A percentile compares a stretch with the other conserved stretches of the same genome.
Conservation (phyloP, 2,113 vertebrate species). For the Phyllostomus hastatus region DNA sequence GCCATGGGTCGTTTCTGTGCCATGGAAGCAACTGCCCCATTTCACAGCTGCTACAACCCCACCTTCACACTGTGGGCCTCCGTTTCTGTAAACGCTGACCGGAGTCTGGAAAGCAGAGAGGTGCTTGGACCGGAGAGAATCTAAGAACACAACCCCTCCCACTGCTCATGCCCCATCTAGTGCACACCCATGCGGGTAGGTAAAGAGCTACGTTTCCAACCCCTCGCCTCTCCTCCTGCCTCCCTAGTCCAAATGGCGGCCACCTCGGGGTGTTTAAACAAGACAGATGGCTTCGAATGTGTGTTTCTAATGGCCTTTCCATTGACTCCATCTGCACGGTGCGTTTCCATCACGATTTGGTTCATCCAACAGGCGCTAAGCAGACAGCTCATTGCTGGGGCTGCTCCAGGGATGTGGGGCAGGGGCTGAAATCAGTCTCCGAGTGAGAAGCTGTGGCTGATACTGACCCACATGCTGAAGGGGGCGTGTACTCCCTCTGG, state of each 20-base stretch:
- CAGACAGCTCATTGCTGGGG: background rate
- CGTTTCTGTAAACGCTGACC: background rate
- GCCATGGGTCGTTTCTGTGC: background rate
- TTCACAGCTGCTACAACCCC: accelerated
- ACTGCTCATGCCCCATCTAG: accelerated
- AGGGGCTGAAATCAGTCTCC: background rate
- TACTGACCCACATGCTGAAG: background rate
- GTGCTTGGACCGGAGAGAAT: background rate
- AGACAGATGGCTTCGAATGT: background rate
- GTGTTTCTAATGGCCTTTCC: background rate
- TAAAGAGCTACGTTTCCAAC: background rate
- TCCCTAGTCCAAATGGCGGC: background rate
- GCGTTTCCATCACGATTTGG: background rate
- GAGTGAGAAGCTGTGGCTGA: background rate
- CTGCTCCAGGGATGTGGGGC: accelerated
- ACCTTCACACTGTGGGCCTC: accelerated
- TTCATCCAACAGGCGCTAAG: background rate
- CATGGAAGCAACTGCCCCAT: background rate
- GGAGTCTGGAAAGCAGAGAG: background rate
- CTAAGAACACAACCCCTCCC: background rate
- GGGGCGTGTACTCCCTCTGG: too few species aligned
- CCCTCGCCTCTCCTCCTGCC: background rate
- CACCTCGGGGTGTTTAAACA: background rate
- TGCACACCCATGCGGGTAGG: too few species aligned
- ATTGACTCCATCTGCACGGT: background rate